Evolutionary conservation across 2,888 invertebrate genomes (phyloP), one percentile per base, ranked within the genome.

Genomic region (Petrolisthes cinctipes): DNA sequence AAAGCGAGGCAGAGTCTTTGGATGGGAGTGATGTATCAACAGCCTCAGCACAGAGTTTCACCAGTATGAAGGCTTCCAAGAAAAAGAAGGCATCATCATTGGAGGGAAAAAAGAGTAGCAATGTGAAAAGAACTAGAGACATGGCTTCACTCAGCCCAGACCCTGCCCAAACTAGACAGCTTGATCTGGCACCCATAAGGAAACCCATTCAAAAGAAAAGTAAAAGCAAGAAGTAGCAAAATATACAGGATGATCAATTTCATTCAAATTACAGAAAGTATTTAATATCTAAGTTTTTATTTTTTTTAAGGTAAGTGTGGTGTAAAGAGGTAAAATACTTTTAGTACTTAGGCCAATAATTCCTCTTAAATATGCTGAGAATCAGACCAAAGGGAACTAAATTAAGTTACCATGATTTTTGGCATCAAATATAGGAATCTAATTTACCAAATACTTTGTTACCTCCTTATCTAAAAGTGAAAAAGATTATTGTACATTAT

Each of bases 61-160:
- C 20, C 37, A 14, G 17, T n/a, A 57, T 56, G 7, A 80, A 6
- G 6, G 20, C 54, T 54, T 14, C 66, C 66, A 9, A 9, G 11
- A 61, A 61, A 17, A 61, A 61, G 66, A 80, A 80, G 23, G 23
- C 20, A n/a, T 54, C 54, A 14, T 23, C n/a, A 56, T 56, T 54
- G 17, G 80, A 7, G 5, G 56, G 56, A 56, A 61, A 61, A 17
- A 80, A 57, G 11, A 75, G 23, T 9, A 56, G 37, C 23, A 66
- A 86, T 11, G 81, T 56, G n/a, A 88, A 88, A 53, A 81, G 88
- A 20, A 88, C 88, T 37, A 78, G 88, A 23, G 76, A 88, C 53
- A 82, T 88, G 88, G 82, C 85, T 9, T 88, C 88, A 0, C 82
- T 85, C 5, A 88, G 88, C 53, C 85, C 88, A 56, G 78, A 82